Evolutionary conservation across 2,113 vertebrate species (phyloP), one percentile per base, ranked within the genome.

Genomic region (Engystomops pustulosus): DNA sequence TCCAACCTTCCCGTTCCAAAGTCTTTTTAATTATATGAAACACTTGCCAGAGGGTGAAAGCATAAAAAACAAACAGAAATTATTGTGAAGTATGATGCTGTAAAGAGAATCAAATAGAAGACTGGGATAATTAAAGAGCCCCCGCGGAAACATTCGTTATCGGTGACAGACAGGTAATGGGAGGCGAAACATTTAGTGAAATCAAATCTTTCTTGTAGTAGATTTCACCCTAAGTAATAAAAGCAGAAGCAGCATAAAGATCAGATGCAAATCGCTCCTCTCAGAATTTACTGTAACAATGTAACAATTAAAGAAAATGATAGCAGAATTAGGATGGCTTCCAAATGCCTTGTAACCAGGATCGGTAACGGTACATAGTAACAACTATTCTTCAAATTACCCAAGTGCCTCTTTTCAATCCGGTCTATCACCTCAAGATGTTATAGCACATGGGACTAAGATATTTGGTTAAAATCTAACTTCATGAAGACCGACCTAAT

Each of bases 111-210:
- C 70, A 89, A 38, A 87, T 75, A 87, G 85, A 89, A 76, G 76
- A 77, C 80, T 81, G 9, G 38, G 55, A 87, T 80, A 85, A 76
- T 87, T 76, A 60, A 71, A 75, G 41, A 89, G 87, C 58, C 84
- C 62, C 82, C 44, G 77, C 86, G 86, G 85, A 86, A 81, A 88
- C 83, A 89, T 89, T 89, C 81, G 80, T 90, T 90, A 89, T 80
- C 86, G 87, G 87, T 89, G 90, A 91, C 88, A 89, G 86, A 68
- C 41, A 77, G 55, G 87, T 86, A 89, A 89, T 87, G 88, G 87
- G 88, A 91, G 89, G 85, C 87, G 81, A 91, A 86, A 85, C 90
- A 90, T 86, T 89, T 79, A 86, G 76, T 87, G 81, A 89, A 91
- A 91, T 88, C 89, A 89, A 89, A 89, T 87, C 80, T 76, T 87